Evolutionary conservation across 2,113 vertebrate genomes (phyloP).

Genomic region (Phodopus roborovskii): DNA sequence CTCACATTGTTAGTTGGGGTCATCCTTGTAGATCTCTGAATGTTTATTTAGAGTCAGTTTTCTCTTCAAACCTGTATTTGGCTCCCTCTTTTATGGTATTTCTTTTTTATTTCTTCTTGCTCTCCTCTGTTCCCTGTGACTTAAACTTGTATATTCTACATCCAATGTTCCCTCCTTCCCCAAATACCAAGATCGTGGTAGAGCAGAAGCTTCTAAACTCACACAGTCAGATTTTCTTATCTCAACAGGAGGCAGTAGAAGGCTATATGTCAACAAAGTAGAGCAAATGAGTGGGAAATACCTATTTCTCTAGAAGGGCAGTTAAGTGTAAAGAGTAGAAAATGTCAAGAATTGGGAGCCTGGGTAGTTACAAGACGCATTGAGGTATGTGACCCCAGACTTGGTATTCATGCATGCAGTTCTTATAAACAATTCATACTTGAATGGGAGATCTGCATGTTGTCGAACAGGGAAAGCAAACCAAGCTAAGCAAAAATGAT

Average conservation of each 20-base stretch:
- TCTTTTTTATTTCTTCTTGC: too few species aligned
- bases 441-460: not conserved
- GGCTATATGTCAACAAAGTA: not conserved
- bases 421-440: constrained; percentile 6
- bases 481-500: constrained; percentile 21
- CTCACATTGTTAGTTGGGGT: too few species aligned
- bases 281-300: not conserved
- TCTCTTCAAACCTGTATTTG: too few species aligned
- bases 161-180: not conserved
- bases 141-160: not conserved
- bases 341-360: not conserved
- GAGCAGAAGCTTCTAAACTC: not conserved
- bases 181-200: not conserved
- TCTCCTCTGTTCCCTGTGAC: not conserved
- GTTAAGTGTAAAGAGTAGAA: not conserved
- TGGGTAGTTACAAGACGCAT: not conserved
- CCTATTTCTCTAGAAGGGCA: not conserved
- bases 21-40: too few species aligned
- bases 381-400: not conserved
- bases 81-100: too few species aligned
- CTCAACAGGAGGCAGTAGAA: not conserved
- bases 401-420: not conserved
- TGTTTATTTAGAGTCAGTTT: too few species aligned
- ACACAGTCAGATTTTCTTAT: not conserved
- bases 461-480: not conserved